Base-by-base conservation (phyloP, 1,140 invertebrate species). In the Asbolus verrucosus region DNA sequence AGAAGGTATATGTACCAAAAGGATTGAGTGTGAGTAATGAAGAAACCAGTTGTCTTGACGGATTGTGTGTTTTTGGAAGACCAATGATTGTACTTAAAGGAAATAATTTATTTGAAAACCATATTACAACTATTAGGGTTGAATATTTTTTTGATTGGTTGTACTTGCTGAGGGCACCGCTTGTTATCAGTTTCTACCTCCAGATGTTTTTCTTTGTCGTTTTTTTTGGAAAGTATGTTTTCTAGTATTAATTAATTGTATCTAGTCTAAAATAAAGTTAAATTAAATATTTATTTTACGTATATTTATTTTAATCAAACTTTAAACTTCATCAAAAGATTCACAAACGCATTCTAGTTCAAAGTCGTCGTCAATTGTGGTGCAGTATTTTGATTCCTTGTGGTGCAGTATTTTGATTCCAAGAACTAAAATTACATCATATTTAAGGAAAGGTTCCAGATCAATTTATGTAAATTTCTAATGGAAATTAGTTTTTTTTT, bases 41-140 rank as follows among this genome's bases (percentile, higher is more conserved):
- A n/a, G 31, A 11, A 16, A n/a, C 1, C 18, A 11, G 33, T 36
- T 36, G 8, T 36, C 18, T 15, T 54, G 43, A 8, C 6, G 50
- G n/a, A 16, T 50, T 66, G 39, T 39, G 63, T 66, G 6, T 66
- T n/a, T 66, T 46, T 11, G 63, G 38, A 21, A 66, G 63, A 39
- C 36, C 6, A 1, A 54, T 46, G 6, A 14, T 67, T 2, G 50
- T 46, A 9, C 33, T 67, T 11, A 59, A 59, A 6, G 63, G 39
- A 3, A 13, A 3, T 13, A 33, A 31, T 6, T 31, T 67, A 2
- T 54, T 67, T 15, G 39, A 54, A 9, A 30, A 59, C 8, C 16
- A 67, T 16, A 67, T 67, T 21, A 18, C 24, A 9, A 46, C 54
- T 54, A 6, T 67, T 2, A 33, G 11, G 1, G 15, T 67, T 6